Percentiles rank a stretch among this genome's conserved stretches.
Conservation (phyloP, 2,113 vertebrate genomes). For the Corythornis vintsioides region DNA sequence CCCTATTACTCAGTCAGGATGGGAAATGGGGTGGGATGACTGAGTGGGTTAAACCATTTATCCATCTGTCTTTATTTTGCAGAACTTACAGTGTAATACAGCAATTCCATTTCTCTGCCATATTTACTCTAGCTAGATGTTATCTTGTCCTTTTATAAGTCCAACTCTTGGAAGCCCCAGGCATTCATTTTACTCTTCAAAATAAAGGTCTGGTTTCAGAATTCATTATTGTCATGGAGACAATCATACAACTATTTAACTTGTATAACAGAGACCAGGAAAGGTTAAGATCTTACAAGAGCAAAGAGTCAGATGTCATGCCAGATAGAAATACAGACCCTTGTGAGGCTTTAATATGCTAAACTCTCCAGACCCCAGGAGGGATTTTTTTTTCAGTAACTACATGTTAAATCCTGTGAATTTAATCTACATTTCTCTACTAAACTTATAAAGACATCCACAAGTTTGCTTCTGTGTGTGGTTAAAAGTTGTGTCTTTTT, state of each 20-base stretch:
- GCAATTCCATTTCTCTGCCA: not conserved
- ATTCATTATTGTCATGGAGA: not conserved
- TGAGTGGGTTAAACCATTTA: constrained; percentile 22
- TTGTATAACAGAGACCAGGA: not conserved
- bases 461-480: not conserved
- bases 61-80: constrained; percentile 55
- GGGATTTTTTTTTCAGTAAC: not conserved
- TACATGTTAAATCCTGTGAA: not conserved
- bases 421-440: not conserved
- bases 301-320: not conserved
- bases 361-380: not conserved
- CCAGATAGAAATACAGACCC: not conserved
- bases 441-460: not conserved
- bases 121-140: constrained; percentile 2
- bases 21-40: constrained; percentile 17
- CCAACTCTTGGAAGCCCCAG: not conserved
- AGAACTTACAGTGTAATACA: not conserved
- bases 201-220: not conserved
- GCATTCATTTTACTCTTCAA: not conserved
- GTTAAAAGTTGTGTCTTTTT: not conserved
- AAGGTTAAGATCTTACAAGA: not conserved
- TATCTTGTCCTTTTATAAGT: constrained; percentile 16
- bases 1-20: constrained; percentile 22
- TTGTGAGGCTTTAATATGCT: not conserved
- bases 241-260: not conserved